These are phyloP conservation scores for Diplosoma virens DNA, from an alignment of 23 tunicate genomes.

Conservation along the genomic window DNA sequence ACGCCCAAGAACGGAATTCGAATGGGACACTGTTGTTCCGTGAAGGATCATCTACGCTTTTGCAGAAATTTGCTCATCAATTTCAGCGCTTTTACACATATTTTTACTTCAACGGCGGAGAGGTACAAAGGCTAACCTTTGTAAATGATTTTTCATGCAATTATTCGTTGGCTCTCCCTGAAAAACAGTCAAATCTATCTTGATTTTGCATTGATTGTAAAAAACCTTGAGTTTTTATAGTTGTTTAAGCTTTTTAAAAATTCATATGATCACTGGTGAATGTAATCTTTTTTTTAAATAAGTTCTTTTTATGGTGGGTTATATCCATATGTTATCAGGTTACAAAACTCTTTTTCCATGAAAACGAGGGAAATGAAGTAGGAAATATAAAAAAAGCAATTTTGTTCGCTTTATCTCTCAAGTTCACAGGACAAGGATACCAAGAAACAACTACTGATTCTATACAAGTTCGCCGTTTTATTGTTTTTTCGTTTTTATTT, in stretches of 20 bases:
- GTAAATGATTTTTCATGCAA: background rate
- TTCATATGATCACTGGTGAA: too few relatives aligned
- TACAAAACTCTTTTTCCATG: constrained; percentile 6
- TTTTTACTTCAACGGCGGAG: constrained; percentile 26
- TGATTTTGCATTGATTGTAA: too few relatives aligned
- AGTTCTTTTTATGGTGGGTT: too few relatives aligned
- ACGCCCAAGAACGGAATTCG: background rate
- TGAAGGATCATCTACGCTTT: background rate
- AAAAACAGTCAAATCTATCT: too few relatives aligned
- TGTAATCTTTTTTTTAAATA: too few relatives aligned
- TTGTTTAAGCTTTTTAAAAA: too few relatives aligned
- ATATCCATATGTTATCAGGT: constrained; percentile 2
- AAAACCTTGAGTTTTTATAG: too few relatives aligned
- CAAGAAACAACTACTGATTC: background rate
- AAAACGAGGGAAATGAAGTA: constrained; percentile 1
- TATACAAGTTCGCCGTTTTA: too few relatives aligned
- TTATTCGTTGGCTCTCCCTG: background rate
- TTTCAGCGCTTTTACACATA: background rate
- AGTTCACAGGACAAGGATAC: constrained; percentile 15
- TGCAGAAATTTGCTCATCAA: background rate
- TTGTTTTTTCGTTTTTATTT: background rate
- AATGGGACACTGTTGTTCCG: background rate
- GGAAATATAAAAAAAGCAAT: constrained; percentile 16
- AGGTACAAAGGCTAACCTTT: background rate
- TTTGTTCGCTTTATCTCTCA: constrained; percentile 9